Evolutionary conservation across 1,140 invertebrate species (phyloP).

Genomic region (Dendroctonus valens): DNA sequence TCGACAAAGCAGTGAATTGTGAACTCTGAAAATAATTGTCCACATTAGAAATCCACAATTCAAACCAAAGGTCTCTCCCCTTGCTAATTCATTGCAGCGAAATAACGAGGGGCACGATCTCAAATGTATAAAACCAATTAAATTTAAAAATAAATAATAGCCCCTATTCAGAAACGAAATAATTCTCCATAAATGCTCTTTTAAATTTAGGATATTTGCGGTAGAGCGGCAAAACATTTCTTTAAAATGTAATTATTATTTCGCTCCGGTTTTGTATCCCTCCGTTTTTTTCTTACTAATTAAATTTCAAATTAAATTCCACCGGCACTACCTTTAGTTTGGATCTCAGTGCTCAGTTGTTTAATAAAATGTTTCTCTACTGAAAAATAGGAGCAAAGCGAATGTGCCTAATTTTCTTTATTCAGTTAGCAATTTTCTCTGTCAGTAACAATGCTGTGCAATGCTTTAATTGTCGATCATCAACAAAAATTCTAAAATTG

Average conservation of each 20-base stretch:
- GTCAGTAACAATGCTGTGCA: no score
- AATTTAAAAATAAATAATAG: slow-evolving; percentile 14
- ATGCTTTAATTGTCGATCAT: no score
- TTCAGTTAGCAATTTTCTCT: no score
- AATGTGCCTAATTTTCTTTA: no score
- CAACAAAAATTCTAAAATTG: no score
- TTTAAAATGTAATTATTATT: slow-evolving; percentile 24
- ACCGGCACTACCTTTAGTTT: slow-evolving; percentile 8
- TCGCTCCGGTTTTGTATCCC: slow-evolving; percentile 2
- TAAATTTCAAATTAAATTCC: slow-evolving; percentile 12
- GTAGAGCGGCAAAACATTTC: slow-evolving; percentile 18
- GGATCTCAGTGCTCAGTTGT: not conserved
- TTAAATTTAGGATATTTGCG: slow-evolving; percentile 20
- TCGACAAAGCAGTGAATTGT: no score
- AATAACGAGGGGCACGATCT: not conserved
- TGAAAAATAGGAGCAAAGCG: no score
- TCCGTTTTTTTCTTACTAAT: slow-evolving; percentile 16
- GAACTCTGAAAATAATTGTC: no score
- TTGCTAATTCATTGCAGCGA: not conserved
- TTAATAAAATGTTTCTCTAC: not conserved
- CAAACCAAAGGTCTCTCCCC: no score
- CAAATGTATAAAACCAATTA: slow-evolving; percentile 14
- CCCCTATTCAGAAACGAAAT: slow-evolving; percentile 8
- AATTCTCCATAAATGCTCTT: slow-evolving; percentile 19
- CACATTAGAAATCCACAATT: no score